These are phyloP conservation scores for Scyliorhinus canicula DNA, from an alignment of 2,797 vertebrate genomes.

Conservation along the genomic window DNA sequence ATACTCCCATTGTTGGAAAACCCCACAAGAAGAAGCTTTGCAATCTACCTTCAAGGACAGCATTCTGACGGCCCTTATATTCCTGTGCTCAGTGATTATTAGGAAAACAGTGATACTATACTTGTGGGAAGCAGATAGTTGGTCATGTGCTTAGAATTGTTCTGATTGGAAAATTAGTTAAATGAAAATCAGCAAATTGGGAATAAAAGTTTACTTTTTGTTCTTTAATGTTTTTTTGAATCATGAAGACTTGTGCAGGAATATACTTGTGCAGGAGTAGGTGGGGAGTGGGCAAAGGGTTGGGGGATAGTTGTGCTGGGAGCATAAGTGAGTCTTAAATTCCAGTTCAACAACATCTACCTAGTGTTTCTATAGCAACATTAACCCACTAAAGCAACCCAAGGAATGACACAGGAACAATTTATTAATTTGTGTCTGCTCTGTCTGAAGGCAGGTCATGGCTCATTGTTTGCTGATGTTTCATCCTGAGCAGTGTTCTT, in stretches of 20 bases:
- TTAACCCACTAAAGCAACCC: neutral
- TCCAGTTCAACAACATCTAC: neutral
- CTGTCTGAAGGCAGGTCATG: too few species aligned
- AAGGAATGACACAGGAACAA: neutral
- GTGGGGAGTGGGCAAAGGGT: too few species aligned
- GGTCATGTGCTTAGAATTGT: neutral
- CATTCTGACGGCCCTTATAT: neutral
- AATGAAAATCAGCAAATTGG: neutral
- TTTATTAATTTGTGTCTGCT: neutral
- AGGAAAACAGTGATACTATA: neutral
- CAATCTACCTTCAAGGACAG: neutral
- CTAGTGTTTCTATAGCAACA: too few species aligned
- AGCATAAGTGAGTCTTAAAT: neutral
- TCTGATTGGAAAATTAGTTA: neutral
- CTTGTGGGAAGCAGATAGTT: neutral
- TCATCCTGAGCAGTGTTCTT: too few species aligned
- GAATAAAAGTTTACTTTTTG: neutral
- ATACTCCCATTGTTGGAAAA: neutral
- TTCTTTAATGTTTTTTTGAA: neutral
- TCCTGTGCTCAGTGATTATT: neutral
- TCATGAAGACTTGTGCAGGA: neutral
- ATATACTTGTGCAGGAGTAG: neutral
- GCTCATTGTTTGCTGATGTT: too few species aligned
- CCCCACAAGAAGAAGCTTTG: neutral
- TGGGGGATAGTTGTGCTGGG: too few species aligned